phyloP scores from a whole-genome alignment of 2,113 vertebrate genomes.

The Chaetops frenatus region DNA sequence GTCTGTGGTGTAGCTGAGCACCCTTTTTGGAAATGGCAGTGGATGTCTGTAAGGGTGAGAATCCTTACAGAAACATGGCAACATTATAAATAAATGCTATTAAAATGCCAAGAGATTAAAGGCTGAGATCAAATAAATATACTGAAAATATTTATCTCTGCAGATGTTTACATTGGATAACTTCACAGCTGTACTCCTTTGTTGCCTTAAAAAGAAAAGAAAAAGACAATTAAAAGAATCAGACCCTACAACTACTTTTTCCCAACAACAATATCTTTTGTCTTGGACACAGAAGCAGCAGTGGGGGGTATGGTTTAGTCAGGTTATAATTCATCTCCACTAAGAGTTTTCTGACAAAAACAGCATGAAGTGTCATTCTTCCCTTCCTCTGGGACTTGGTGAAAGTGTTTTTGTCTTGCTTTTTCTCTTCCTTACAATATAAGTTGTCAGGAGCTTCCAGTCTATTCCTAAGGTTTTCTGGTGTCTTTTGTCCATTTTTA shows the following conservation, averaged over 20 bases:
- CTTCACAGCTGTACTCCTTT: not conserved
- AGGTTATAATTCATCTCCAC: not conserved
- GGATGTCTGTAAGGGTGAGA: not conserved
- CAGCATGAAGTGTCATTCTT: not conserved
- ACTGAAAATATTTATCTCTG: not conserved
- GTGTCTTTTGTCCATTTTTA: not conserved
- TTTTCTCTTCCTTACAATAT: not conserved
- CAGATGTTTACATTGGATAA: not conserved
- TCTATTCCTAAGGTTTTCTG: not conserved
- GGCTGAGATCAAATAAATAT: not conserved
- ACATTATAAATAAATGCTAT: not conserved
- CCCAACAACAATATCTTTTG: not conserved
- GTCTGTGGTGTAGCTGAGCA: not conserved
- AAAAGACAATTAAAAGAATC: not conserved
- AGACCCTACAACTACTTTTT: not conserved
- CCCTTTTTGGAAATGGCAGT: not conserved
- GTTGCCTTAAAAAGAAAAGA: not conserved
- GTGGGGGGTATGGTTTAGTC: not conserved
- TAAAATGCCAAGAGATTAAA: not conserved
- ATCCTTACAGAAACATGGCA: not conserved
- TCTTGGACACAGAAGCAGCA: not conserved
- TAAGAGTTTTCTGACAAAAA: conserved; percentile 5
- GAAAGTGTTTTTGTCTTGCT: not conserved
- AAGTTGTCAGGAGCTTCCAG: not conserved
- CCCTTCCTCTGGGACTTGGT: not conserved